Conservation (phyloP, 2,888 invertebrate species). For the Phengaris alcon region DNA sequence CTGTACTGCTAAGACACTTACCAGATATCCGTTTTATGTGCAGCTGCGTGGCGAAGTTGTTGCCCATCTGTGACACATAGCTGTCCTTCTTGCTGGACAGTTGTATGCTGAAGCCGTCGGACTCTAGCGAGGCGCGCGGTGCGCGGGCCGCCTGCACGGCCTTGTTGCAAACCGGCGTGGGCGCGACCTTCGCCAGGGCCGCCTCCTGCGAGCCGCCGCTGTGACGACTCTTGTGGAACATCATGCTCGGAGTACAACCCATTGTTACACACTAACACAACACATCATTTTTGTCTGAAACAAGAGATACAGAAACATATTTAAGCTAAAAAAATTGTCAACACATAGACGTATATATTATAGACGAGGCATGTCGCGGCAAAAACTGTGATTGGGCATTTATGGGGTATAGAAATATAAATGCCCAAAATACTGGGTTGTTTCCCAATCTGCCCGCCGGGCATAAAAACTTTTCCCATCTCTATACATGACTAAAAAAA, state of each 20-base stretch:
- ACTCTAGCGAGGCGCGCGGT: conserved; percentile 71
- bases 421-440: no score
- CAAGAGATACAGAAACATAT: conserved; percentile 40
- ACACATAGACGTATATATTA: no score
- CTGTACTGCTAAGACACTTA: conserved; percentile 46
- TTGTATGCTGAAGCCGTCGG: conserved; percentile 75
- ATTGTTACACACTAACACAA: conserved; percentile 70
- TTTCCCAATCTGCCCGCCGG: no score
- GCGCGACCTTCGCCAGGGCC: conserved; percentile 68
- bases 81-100: conserved; percentile 75
- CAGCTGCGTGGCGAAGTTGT: conserved; percentile 73
- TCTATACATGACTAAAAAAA: no score
- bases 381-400: no score
- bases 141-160: conserved; percentile 70
- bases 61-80: conserved; percentile 78
- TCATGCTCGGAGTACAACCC: conserved; percentile 83
- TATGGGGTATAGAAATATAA: no score
- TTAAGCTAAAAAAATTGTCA: no score
- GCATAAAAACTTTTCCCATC: no score
- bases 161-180: conserved; percentile 68
- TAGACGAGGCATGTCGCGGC: no score
- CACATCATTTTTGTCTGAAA: conserved; percentile 60
- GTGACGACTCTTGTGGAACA: conserved; percentile 80
- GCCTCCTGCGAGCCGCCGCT: conserved; percentile 75
- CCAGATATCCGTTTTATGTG: conserved; percentile 77